Evolutionary conservation across 2,113 vertebrate species (phyloP).

Genomic region (Saccopteryx leptura): DNA sequence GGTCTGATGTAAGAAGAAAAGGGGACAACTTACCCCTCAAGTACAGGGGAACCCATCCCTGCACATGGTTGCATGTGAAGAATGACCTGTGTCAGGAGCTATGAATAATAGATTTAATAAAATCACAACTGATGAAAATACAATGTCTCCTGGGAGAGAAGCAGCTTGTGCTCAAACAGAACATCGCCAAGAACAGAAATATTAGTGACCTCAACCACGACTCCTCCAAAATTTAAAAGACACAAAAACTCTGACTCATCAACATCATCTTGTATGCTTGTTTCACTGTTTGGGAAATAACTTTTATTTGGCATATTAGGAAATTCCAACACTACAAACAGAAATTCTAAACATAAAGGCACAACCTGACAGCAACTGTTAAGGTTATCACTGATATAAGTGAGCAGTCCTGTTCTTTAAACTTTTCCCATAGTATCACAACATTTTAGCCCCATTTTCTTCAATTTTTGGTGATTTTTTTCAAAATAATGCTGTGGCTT

Average conservation of each 20-base stretch:
- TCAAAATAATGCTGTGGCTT: background rate
- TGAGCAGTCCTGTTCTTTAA: background rate
- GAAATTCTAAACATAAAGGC: background rate
- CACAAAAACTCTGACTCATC: constrained; percentile 2
- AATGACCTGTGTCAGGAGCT: constrained; percentile 14
- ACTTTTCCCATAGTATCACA: background rate
- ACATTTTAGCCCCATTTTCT: background rate
- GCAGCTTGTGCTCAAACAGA: constrained; percentile 58
- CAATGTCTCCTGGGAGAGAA: constrained; percentile 37
- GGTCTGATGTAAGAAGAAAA: constrained; percentile 47
- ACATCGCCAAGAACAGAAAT: constrained; percentile 62
- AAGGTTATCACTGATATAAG: background rate
- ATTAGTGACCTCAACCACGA: background rate
- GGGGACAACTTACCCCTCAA: background rate
- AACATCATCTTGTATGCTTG: constrained; percentile 17
- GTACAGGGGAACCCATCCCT: background rate
- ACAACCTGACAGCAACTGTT: background rate
- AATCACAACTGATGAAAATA: constrained; percentile 62
- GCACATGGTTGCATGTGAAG: background rate
- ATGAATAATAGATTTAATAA: constrained; percentile 60
- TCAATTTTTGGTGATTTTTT: background rate
- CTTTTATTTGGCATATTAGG: background rate
- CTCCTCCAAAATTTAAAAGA: constrained; percentile 39
- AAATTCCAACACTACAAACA: constrained; percentile 49
- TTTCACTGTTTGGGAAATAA: constrained; percentile 26